Base-by-base conservation (phyloP, 2,888 invertebrate genomes). In the Drosophila cognata region DNA sequence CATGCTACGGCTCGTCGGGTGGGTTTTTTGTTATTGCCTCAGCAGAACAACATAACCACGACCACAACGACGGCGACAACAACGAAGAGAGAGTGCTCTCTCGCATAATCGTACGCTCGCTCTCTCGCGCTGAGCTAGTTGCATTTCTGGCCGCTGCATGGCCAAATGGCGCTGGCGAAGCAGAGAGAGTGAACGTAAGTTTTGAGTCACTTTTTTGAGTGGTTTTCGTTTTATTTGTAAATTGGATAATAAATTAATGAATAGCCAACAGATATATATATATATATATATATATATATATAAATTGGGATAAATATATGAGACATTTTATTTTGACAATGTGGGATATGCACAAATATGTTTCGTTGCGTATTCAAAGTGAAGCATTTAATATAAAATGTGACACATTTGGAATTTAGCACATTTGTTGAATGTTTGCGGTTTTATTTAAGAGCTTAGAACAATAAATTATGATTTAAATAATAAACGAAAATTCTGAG, bases 101-200 rank as follows among this genome's bases (percentile, higher is more conserved):
- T 48, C n/a, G 0, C n/a, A 10, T 16, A n/a, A 64, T 68, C 38
- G 0, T 4, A 33, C 51, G 18, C 67, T 43, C 46, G 55, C 41
- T 21, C 58, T 52, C 36, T 25, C 18, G 5, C 4, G 16, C 25
- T 0, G 16, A 0, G 2, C 7, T 81, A 81, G 80, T 90, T 69
- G 41, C 29, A 52, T 63, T 75, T 61, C 7, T 36, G 38, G 71
- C 70, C 89, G 83, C 76, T 74, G 46, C 57, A 16, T n/a, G 64
- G 8, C 28, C 21, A 18, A 71, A 51, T 74, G 85, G 90, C 89
- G 89, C 88, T 67, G 69, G 29, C 71, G 10, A 33, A 61, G n/a
- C 56, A 56, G 56, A 36, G 71, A 71, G 75, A 62, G 46, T 21
- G 48, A 55, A 48, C 56, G 48, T 35, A 0, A 8, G 1, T 25